Percentiles rank a stretch among this genome's conserved stretches.
phyloP scores from a whole-genome alignment of 2,888 invertebrate genomes.

The Aleiodes testaceus region DNA sequence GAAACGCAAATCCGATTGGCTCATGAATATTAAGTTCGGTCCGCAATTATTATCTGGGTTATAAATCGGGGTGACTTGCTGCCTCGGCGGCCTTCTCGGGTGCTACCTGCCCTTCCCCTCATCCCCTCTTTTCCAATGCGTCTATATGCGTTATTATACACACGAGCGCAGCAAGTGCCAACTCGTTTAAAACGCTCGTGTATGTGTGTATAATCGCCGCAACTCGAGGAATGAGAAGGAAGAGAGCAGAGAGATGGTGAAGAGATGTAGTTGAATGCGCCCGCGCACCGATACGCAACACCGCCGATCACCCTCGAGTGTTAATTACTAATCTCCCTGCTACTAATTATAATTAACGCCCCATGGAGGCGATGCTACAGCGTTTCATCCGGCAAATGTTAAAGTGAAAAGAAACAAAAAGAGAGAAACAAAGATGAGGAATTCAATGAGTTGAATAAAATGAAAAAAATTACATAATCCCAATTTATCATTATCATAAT shows the following conservation, averaged over 20 bases:
- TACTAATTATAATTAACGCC: constrained; percentile 72
- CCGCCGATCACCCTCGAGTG: constrained; percentile 62
- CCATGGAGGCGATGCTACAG: constrained; percentile 57
- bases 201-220: constrained; percentile 46
- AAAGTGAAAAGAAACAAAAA: constrained; percentile 13
- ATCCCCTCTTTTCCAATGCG: neutral
- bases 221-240: constrained; percentile 44
- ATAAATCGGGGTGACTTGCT: constrained; percentile 69
- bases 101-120: constrained; percentile 42
- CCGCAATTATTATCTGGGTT: constrained; percentile 73
- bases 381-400: constrained; percentile 44
- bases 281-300: constrained; percentile 46
- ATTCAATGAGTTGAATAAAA: constrained; percentile 18
- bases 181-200: neutral
- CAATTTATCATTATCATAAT: too few species aligned
- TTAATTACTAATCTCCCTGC: constrained; percentile 71
- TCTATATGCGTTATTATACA: constrained; percentile 52
- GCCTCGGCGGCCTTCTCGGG: constrained; percentile 59
- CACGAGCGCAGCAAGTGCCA: constrained; percentile 23
- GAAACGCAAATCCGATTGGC: constrained; percentile 72
- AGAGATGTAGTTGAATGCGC: constrained; percentile 33
- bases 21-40: constrained; percentile 73
- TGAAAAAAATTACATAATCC: too few species aligned
- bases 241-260: neutral
- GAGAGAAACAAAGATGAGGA: too few species aligned